Percentiles rank a stretch among this genome's conserved stretches.
These are phyloP conservation scores for Aphidius colemani DNA, from an alignment of 2,888 invertebrate genomes.

Conservation along the genomic window DNA sequence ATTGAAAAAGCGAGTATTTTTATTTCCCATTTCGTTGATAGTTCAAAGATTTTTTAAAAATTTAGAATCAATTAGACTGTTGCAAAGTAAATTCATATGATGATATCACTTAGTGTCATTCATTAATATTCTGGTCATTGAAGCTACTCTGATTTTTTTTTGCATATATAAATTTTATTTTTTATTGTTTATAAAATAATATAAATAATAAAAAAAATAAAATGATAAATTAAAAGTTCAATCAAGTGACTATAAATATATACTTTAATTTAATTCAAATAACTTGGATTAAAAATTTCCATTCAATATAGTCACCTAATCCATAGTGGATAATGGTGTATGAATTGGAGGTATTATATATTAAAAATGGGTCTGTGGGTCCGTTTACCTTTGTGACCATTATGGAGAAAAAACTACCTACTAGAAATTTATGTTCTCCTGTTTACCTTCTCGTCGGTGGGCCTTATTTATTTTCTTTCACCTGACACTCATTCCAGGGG, in stretches of 20 bases:
- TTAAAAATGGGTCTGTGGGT: too few relatives aligned
- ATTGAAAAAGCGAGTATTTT: too few relatives aligned
- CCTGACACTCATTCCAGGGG: slow-evolving; percentile 22
- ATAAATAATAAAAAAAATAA: slow-evolving; percentile 26
- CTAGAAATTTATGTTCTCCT: slow-evolving; percentile 44
- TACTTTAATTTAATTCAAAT: too few relatives aligned
- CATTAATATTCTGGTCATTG: slow-evolving; percentile 9
- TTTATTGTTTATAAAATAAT: slow-evolving; percentile 19
- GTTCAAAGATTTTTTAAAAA: slow-evolving; percentile 30
- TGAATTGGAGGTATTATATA: too few relatives aligned
- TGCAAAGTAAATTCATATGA: slow-evolving; percentile 32
- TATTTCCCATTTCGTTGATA: too few relatives aligned
- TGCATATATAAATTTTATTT: not conserved
- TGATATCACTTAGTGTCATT: slow-evolving; percentile 35
- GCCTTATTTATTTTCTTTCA: slow-evolving; percentile 45
- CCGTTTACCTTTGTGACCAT: slow-evolving; percentile 17
- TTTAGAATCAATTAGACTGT: slow-evolving; percentile 35
- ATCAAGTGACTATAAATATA: not conserved
- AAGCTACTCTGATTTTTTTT: slow-evolving; percentile 7
- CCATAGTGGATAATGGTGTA: too few relatives aligned
- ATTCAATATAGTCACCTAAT: too few relatives aligned
- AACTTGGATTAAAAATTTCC: too few relatives aligned
- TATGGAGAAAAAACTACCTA: slow-evolving; percentile 33
- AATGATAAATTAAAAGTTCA: not conserved
- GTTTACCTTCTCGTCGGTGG: slow-evolving; percentile 47